These are phyloP conservation scores for Chrysolina americana DNA, from an alignment of 2,888 invertebrate genomes.

Conservation along the genomic window DNA sequence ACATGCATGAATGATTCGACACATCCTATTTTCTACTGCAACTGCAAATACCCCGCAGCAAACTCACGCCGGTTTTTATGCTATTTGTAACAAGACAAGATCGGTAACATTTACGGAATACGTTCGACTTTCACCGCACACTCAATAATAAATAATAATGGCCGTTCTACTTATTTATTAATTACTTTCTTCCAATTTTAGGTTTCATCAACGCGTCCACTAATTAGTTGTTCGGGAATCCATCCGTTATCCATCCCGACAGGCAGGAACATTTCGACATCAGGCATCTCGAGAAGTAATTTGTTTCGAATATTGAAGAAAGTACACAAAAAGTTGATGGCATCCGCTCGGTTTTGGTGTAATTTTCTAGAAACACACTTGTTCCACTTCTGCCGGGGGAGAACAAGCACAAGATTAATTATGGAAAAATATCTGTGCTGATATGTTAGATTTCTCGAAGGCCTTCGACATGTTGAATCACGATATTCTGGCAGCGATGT, in stretches of 20 bases:
- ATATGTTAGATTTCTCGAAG: too few species aligned
- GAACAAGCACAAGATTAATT: too few species aligned
- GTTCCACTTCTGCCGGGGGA: slow-evolving; percentile 34
- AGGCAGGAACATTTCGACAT: slow-evolving; percentile 52
- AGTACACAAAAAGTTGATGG: slow-evolving; percentile 57
- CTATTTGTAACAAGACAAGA: slow-evolving; percentile 40
- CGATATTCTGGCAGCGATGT: too few species aligned
- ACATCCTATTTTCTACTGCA: slow-evolving; percentile 33
- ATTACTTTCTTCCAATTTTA: slow-evolving; percentile 41
- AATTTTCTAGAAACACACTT: slow-evolving; percentile 43
- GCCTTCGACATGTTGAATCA: too few species aligned
- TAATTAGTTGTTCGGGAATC: slow-evolving; percentile 43
- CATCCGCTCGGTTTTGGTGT: slow-evolving; percentile 44
- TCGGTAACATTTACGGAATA: slow-evolving; percentile 43
- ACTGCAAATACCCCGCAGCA: slow-evolving; percentile 31
- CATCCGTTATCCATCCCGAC: slow-evolving; percentile 58
- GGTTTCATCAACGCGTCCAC: slow-evolving; percentile 38
- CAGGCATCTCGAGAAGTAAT: slow-evolving; percentile 57
- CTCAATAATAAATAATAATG: slow-evolving; percentile 42
- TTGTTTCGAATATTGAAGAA: slow-evolving; percentile 60
- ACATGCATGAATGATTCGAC: slow-evolving; percentile 33
- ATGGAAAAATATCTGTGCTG: too few species aligned
- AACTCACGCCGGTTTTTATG: slow-evolving; percentile 30
- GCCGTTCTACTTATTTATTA: slow-evolving; percentile 40
- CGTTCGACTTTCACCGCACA: slow-evolving; percentile 39